Percentiles rank a stretch among this genome's conserved stretches.
phyloP scores from a whole-genome alignment of 2,113 vertebrate genomes.

The Leuciscus idus region DNA sequence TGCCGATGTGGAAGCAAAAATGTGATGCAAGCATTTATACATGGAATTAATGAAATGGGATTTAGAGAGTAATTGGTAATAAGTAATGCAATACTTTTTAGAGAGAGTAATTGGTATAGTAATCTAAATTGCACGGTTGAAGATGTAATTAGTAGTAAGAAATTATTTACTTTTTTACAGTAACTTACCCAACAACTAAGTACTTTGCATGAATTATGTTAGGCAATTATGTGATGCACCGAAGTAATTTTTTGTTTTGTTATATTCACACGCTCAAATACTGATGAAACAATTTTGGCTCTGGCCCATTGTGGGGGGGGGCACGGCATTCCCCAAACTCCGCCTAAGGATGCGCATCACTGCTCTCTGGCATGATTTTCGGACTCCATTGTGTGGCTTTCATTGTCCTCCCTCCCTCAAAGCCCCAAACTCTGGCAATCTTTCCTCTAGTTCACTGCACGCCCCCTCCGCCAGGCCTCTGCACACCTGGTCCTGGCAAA shows the following conservation, averaged over 20 bases:
- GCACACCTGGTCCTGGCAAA: constrained; percentile 80
- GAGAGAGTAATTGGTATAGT: too few relatives aligned
- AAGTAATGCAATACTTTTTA: too few relatives aligned
- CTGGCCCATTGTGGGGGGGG: background rate
- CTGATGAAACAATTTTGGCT: constrained; percentile 11
- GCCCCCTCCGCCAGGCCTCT: constrained; percentile 54
- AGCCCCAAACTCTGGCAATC: constrained; percentile 47
- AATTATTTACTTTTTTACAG: too few relatives aligned
- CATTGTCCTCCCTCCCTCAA: constrained; percentile 54
- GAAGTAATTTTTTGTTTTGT: background rate
- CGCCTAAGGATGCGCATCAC: constrained; percentile 32
- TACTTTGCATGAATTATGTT: background rate
- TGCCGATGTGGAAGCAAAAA: background rate
- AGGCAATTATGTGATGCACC: background rate
- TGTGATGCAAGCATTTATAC: background rate
- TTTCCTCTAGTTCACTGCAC: constrained; percentile 45
- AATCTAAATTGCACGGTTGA: too few relatives aligned
- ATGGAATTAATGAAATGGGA: too few relatives aligned
- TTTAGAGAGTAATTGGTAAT: too few relatives aligned
- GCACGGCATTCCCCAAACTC: background rate
- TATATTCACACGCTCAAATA: background rate
- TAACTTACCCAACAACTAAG: too few relatives aligned
- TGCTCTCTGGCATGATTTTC: constrained; percentile 45
- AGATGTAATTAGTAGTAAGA: too few relatives aligned
- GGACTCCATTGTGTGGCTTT: constrained; percentile 40